Conservation (phyloP, 2,113 vertebrate genomes). For the Pantherophis guttatus region DNA sequence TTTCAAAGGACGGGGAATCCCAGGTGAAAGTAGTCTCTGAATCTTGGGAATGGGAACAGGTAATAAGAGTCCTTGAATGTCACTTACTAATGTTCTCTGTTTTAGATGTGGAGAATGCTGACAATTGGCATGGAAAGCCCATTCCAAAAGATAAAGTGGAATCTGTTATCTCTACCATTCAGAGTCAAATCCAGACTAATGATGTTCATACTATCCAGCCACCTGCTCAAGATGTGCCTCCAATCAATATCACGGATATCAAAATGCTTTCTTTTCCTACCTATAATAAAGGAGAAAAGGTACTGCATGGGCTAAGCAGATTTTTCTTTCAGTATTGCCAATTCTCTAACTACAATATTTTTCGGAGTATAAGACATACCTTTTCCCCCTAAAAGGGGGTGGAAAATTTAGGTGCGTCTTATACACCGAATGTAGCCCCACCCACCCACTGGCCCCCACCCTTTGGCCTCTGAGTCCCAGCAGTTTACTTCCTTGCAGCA, state of each 20-base stretch:
- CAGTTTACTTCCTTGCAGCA: too few species aligned
- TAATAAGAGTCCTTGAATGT: not conserved
- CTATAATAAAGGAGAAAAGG: slow-evolving; percentile 80
- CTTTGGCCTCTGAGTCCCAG: too few species aligned
- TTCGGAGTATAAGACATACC: too few species aligned
- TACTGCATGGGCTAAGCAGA: slow-evolving; percentile 35
- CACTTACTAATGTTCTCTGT: not conserved
- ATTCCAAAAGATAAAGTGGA: slow-evolving; percentile 79
- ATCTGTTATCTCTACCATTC: slow-evolving; percentile 70
- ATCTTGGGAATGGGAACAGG: not conserved
- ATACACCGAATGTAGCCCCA: too few species aligned
- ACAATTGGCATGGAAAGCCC: slow-evolving; percentile 85
- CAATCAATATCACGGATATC: slow-evolving; percentile 61
- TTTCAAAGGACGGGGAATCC: slow-evolving; percentile 81
- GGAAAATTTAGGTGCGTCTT: too few species aligned
- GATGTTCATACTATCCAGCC: slow-evolving; percentile 64
- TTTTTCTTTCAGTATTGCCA: not conserved
- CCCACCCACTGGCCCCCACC: too few species aligned
- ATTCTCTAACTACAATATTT: too few species aligned
- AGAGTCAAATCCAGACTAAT: slow-evolving; percentile 75
- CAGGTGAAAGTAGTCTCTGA: slow-evolving; percentile 64
- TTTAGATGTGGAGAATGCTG: slow-evolving; percentile 78
- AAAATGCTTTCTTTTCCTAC: slow-evolving; percentile 66
- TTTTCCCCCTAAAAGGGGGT: too few species aligned
- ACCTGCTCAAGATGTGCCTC: slow-evolving; percentile 72